These are phyloP conservation scores for Pygathrix nemaeus DNA, from an alignment of 2,113 vertebrate genomes.

Conservation along the genomic window DNA sequence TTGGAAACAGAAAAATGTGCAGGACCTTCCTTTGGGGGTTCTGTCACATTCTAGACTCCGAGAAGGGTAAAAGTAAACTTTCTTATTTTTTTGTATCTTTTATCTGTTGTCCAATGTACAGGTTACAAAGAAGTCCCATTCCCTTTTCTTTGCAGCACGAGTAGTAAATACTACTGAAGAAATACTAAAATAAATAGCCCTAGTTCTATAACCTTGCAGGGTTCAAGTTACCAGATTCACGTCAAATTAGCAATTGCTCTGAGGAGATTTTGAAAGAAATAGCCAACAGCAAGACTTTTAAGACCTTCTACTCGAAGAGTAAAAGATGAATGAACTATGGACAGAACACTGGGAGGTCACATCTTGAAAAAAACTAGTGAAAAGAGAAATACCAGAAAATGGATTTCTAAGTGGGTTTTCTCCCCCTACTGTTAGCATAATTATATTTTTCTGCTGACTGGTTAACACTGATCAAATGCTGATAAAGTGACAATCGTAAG, in stretches of 20 bases:
- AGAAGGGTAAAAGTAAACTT: slow-evolving; percentile 45
- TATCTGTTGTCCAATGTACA: slow-evolving; percentile 9
- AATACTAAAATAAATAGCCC: slow-evolving; percentile 67
- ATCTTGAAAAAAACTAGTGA: slow-evolving; percentile 72
- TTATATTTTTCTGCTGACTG: slow-evolving; percentile 79
- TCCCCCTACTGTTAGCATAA: slow-evolving; percentile 72
- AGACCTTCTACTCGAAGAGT: slow-evolving; percentile 54
- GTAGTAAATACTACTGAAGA: slow-evolving; percentile 56
- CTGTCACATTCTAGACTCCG: slow-evolving; percentile 52
- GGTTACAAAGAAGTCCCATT: slow-evolving; percentile 38
- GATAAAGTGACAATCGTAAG: slow-evolving; percentile 78
- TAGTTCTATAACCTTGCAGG: slow-evolving; percentile 20
- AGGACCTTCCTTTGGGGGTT: slow-evolving; percentile 52
- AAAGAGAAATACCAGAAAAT: slow-evolving; percentile 68
- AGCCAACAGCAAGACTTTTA: slow-evolving; percentile 54
- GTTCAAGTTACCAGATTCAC: slow-evolving; percentile 43
- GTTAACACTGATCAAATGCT: slow-evolving; percentile 83
- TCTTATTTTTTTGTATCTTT: not conserved
- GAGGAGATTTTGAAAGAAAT: slow-evolving; percentile 56
- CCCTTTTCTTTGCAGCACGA: slow-evolving; percentile 55
- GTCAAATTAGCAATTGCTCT: not conserved
- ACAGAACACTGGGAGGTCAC: slow-evolving; percentile 75
- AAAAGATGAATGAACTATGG: slow-evolving; percentile 60
- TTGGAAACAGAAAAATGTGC: slow-evolving; percentile 39
- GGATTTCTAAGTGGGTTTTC: slow-evolving; percentile 32